phyloP scores from a whole-genome alignment of 2,113 vertebrate genomes.

The Dissostichus mawsoni region DNA sequence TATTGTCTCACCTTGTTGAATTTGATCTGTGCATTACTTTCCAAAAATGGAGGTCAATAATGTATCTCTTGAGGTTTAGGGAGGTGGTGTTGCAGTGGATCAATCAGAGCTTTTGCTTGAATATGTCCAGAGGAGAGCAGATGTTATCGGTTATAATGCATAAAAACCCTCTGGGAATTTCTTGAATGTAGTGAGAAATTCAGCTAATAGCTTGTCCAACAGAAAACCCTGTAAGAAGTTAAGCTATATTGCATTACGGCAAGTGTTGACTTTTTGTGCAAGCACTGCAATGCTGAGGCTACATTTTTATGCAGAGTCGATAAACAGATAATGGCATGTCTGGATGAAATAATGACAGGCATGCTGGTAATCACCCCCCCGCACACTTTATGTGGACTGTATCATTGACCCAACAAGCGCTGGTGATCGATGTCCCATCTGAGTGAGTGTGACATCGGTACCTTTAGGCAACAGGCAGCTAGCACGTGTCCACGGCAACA shows the following conservation, averaged over 20 bases:
- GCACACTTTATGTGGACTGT: conserved; percentile 27
- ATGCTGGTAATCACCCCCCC: conserved; percentile 6
- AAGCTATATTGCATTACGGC: not conserved
- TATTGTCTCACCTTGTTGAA: not conserved
- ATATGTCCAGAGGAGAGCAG: conserved; percentile 2
- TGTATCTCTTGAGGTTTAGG: not conserved
- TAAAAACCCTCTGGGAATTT: not conserved
- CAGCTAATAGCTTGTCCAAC: not conserved
- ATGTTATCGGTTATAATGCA: conserved; percentile 18
- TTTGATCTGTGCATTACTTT: conserved; percentile 7
- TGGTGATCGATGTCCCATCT: conserved; percentile 63
- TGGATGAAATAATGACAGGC: conserved; percentile 22
- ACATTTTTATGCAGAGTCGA: conserved; percentile 14
- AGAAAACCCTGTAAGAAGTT: not conserved
- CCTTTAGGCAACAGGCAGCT: conserved; percentile 55
- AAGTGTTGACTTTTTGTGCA: no score
- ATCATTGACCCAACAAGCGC: conserved; percentile 51
- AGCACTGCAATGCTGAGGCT: not conserved
- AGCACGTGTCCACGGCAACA: conserved; percentile 52
- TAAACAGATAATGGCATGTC: conserved; percentile 27
- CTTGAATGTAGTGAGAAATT: not conserved
- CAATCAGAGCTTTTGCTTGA: no score
- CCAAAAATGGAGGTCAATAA: conserved; percentile 13
- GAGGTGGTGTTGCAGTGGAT: no score
- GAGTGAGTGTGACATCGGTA: conserved; percentile 52